phyloP scores from a whole-genome alignment of 23 tunicate genomes.

The Halocynthia roretzi region DNA sequence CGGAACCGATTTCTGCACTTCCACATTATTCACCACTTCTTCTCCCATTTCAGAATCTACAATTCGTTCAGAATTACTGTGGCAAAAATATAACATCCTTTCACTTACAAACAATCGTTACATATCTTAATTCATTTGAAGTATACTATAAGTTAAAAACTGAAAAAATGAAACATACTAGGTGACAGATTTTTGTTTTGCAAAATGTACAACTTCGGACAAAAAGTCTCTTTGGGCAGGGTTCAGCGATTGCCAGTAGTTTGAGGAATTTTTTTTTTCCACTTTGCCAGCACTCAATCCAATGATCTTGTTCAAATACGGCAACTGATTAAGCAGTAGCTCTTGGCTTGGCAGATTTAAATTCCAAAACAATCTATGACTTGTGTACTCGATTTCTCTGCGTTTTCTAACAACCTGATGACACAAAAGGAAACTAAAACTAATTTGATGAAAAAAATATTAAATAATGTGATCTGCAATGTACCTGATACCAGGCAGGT shows the following conservation, averaged over 20 bases:
- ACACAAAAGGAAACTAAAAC: background rate
- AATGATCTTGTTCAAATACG: conserved; percentile 18
- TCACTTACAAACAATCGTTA: background rate
- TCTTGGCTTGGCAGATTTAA: conserved; percentile 34
- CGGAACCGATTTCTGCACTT: background rate
- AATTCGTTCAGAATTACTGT: background rate
- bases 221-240: conserved; percentile 35
- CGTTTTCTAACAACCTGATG: conserved; percentile 27
- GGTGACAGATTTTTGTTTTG: conserved; percentile 42
- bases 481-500: conserved; percentile 79
- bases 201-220: conserved; percentile 34
- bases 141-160: too few relatives aligned
- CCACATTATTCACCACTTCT: background rate
- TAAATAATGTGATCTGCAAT: background rate
- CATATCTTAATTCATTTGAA: background rate
- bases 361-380: conserved; percentile 55
- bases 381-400: conserved; percentile 34
- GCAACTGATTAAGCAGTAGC: conserved; percentile 20
- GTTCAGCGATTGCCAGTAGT: conserved; percentile 1
- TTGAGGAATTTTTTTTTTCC: too few relatives aligned
- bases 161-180: conserved; percentile 25
- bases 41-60: conserved; percentile 16
- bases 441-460: background rate
- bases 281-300: too few relatives aligned
- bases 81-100: background rate